Conservation (phyloP, 2,888 invertebrate species). For the Acanthoscelides obtectus region DNA sequence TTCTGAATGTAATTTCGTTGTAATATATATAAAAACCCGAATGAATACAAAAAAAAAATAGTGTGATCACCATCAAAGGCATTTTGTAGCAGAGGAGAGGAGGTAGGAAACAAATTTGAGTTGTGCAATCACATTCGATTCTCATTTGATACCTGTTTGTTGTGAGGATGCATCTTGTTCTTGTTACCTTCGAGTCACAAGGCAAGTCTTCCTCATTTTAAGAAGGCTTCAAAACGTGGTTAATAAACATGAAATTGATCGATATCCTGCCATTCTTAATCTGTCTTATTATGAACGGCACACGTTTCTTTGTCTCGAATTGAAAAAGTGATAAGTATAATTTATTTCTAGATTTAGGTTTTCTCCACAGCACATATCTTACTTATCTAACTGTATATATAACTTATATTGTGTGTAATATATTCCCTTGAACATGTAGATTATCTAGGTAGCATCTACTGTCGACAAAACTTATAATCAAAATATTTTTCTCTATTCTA, state of each 20-base stretch:
- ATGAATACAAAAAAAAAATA: background rate
- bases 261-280: background rate
- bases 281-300: background rate
- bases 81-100: background rate
- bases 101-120: background rate
- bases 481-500: background rate
- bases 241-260: background rate
- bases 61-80: background rate
- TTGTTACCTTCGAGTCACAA: no score
- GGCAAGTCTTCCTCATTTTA: no score
- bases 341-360: background rate
- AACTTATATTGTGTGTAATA: background rate
- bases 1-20: background rate
- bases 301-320: background rate
- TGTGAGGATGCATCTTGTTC: no score
- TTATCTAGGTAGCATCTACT: background rate
- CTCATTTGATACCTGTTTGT: no score
- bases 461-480: background rate
- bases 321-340: background rate
- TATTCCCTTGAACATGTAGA: background rate
- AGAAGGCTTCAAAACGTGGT: no score
- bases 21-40: background rate
- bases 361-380: background rate
- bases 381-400: background rate
- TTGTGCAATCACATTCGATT: no score